phyloP scores from a whole-genome alignment of 2,888 invertebrate genomes.

The Machimus atricapillus region DNA sequence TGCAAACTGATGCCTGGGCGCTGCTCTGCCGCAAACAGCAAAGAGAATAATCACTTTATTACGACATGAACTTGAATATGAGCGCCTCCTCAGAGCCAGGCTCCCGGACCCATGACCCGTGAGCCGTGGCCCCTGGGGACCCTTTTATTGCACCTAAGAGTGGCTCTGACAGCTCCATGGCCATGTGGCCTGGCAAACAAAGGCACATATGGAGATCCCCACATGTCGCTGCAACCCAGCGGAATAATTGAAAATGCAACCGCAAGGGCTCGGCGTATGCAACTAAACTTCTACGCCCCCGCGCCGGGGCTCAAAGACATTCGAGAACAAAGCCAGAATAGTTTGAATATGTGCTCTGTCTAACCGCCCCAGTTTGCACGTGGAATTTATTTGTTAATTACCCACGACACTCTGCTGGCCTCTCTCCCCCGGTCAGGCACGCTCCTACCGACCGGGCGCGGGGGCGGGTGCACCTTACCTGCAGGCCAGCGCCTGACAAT shows the following conservation, averaged over 20 bases:
- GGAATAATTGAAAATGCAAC: background rate
- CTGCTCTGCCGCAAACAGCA: background rate
- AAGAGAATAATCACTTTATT: constrained; percentile 1
- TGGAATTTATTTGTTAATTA: background rate
- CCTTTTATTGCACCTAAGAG: background rate
- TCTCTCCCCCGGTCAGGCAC: background rate
- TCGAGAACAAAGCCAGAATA: background rate
- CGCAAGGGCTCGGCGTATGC: background rate
- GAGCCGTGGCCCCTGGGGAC: background rate
- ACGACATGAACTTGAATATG: background rate
- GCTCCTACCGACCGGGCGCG: background rate
- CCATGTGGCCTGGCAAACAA: background rate
- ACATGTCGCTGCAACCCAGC: background rate
- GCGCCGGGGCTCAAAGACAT: background rate
- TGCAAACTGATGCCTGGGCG: background rate
- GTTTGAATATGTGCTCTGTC: background rate
- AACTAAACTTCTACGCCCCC: background rate
- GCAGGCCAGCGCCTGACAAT: background rate
- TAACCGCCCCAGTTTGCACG: background rate
- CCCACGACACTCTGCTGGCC: background rate
- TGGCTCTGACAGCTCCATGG: background rate
- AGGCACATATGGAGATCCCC: background rate
- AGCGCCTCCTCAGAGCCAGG: background rate
- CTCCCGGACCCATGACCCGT: background rate
- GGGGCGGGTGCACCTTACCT: background rate